These are phyloP conservation scores for Stictocephala bisonia DNA, from an alignment of 2,888 invertebrate species.

Conservation along the genomic window DNA sequence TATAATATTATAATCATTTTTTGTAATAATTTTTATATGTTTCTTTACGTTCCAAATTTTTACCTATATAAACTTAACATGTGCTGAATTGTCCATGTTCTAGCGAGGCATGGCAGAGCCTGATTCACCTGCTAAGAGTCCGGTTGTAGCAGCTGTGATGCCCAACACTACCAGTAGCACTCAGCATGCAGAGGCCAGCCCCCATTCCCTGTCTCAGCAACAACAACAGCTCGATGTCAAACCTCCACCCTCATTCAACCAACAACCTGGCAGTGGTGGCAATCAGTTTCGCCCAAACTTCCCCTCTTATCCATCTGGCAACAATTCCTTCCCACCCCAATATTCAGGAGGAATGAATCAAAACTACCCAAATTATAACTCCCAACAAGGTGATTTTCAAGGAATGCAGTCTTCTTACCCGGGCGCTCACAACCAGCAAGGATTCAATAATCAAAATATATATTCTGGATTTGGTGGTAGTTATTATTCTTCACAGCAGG, in stretches of 20 bases:
- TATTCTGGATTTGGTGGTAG: constrained; percentile 27
- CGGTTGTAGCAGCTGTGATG: constrained; percentile 56
- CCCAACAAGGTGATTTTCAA: constrained; percentile 4
- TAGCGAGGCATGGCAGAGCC: constrained; percentile 40
- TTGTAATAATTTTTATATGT: too few species aligned
- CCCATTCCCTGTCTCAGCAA: neutral
- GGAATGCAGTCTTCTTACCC: neutral
- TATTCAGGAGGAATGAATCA: constrained; percentile 37
- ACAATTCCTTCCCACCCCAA: constrained; percentile 3
- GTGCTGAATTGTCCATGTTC: too few species aligned
- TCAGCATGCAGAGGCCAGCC: neutral
- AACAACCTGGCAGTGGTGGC: neutral
- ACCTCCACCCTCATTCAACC: constrained; percentile 23
- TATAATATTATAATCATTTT: too few species aligned
- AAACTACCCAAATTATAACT: neutral
- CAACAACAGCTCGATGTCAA: constrained; percentile 22
- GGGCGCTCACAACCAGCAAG: constrained; percentile 33
- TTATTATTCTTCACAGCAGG: constrained; percentile 36
- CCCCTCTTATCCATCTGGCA: neutral
- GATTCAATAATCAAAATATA: constrained; percentile 40
- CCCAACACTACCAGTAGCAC: constrained; percentile 53
- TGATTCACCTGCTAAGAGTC: constrained; percentile 46
- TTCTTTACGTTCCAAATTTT: too few species aligned
- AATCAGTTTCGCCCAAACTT: constrained; percentile 31
- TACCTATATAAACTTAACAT: too few species aligned